These are phyloP conservation scores for Acrobasis consociella DNA, from an alignment of 2,888 invertebrate genomes.

Conservation along the genomic window DNA sequence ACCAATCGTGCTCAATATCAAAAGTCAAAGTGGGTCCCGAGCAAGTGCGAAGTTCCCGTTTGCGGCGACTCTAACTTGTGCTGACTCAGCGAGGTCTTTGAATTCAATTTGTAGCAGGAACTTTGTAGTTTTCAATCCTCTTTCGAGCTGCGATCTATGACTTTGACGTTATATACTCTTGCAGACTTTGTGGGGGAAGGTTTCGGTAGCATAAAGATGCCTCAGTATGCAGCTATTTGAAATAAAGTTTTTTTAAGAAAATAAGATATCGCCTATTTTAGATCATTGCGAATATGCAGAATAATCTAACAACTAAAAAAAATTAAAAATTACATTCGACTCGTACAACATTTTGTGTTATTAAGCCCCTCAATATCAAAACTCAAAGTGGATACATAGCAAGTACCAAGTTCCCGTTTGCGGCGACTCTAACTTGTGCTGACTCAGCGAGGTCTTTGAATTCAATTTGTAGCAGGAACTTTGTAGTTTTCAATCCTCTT, in stretches of 20 bases:
- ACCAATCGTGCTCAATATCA: no score
- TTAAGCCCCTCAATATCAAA: not conserved
- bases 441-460: constrained; percentile 1
- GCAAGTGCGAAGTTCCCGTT: constrained; percentile 1
- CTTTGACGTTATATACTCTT: no score
- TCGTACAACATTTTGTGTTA: not conserved
- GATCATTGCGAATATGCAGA: no score
- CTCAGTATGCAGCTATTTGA: no score
- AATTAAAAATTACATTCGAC: no score
- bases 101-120: constrained; percentile 15
- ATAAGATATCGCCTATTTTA: no score
- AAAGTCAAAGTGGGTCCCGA: not conserved
- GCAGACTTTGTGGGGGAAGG: no score
- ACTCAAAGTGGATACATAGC: not conserved
- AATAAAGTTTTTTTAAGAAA: no score
- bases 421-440: not conserved
- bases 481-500: constrained; percentile 10
- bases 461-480: constrained; percentile 14
- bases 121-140: constrained; percentile 12
- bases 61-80: constrained; percentile 8
- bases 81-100: not conserved
- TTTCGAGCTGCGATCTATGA: not conserved
- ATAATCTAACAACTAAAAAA: no score
- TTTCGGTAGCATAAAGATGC: no score
- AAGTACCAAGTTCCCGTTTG: not conserved